Evolutionary conservation across 2,113 vertebrate genomes (phyloP), one percentile per base, ranked within the genome.

Genomic region (Peromyscus californicus): DNA sequence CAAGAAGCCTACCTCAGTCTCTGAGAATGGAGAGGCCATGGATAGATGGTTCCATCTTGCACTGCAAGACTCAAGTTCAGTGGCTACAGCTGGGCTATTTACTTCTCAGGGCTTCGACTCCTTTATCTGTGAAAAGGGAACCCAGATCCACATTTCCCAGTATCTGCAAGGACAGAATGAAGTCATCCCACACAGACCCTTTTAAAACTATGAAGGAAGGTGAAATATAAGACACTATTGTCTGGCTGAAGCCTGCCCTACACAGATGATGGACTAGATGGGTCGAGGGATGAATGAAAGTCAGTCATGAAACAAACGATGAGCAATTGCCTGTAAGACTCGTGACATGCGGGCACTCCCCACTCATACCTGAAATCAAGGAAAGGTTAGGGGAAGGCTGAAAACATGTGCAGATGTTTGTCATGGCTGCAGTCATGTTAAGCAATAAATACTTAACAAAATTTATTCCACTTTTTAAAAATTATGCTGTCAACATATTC

Each of bases 401-500:
- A 70, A 91, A 96, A 87, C 48, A 92, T 70, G n/a, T 90, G 51
- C 85, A 86, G 86, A 89, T 91, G 76, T 94, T 88, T 90, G 82
- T 70, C 70, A 76, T 72, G 92, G 9, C 70, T 79, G 31, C 72
- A n/a, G 57, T 78, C 87, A n/a, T n/a, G n/a, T n/a, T n/a, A n/a
- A n/a, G n/a, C n/a, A n/a, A n/a, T n/a, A n/a, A n/a, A 93, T 42
- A 89, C 48, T 86, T 69, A 89, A 31, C 19, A 76, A 74, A 82
- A 78, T 92, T 93, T 67, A 2, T 91, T 92, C 70, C 59, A 36
- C 33, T 95, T 97, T 78, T 97, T 86, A 42, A 75, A 12, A 24
- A 88, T 45, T 95, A 89, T 85, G n/a, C 91, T 91, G 74, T 94
- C 78, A 97, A 42, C 74, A 31, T 93, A 86, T 70, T 86, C 89